phyloP scores from a whole-genome alignment of 1,140 invertebrate genomes.

The Orius insidiosus region DNA sequence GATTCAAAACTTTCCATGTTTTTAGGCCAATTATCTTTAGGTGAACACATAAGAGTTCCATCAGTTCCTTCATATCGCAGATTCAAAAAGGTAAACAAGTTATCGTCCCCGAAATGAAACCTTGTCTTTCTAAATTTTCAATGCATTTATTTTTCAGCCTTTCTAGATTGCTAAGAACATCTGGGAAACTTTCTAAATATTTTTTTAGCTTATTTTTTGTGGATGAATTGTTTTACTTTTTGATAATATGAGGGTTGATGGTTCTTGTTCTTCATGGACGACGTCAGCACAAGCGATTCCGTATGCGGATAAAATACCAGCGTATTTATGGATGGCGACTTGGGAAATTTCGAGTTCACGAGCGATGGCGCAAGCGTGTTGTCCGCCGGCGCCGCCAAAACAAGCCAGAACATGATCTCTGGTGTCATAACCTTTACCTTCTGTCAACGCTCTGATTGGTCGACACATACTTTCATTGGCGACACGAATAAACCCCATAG shows the following conservation, averaged over 20 bases:
- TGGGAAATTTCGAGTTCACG: conserved; percentile 68
- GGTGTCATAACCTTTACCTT: conserved; percentile 93
- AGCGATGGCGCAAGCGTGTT: conserved; percentile 96
- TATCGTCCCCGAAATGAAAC: conserved; percentile 49
- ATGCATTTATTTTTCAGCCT: conserved; percentile 42
- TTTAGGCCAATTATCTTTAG: conserved; percentile 16
- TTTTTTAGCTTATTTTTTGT: conserved; percentile 5
- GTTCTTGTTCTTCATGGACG: conserved; percentile 84
- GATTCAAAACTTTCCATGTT: conserved; percentile 58
- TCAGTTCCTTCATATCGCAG: conserved; percentile 90
- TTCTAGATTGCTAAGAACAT: conserved; percentile 49
- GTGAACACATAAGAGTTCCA: conserved; percentile 77
- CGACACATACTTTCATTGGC: conserved; percentile 99
- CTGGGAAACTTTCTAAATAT: conserved; percentile 22
- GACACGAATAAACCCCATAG: conserved; percentile 90
- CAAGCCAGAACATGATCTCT: conserved; percentile 84
- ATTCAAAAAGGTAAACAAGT: conserved; percentile 65
- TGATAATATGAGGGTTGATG: conserved; percentile 33
- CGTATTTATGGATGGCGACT: conserved; percentile 86
- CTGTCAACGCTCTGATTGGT: conserved; percentile 75
- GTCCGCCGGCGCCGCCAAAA: conserved; percentile 98
- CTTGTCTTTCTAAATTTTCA: conserved; percentile 49
- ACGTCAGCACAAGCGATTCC: conserved; percentile 97
- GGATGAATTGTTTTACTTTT: neutral
- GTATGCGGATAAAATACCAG: conserved; percentile 92